These are phyloP conservation scores for Watsonalla cultraria DNA, from an alignment of 2,888 invertebrate genomes.

Conservation along the genomic window DNA sequence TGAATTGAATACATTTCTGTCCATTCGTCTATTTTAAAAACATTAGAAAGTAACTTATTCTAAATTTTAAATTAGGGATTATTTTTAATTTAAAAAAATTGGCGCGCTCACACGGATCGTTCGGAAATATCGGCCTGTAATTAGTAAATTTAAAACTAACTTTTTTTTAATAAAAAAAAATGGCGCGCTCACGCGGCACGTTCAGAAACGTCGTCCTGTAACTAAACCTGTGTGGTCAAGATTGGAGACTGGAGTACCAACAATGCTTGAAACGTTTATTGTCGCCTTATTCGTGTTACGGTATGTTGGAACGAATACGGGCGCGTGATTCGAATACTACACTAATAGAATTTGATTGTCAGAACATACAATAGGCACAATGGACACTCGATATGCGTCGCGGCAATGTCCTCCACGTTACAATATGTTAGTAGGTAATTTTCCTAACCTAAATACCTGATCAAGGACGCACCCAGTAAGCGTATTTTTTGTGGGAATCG, in stretches of 20 bases:
- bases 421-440: slow-evolving; percentile 54
- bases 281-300: slow-evolving; percentile 71
- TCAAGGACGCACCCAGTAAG: slow-evolving; percentile 50
- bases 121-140: slow-evolving; percentile 55
- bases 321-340: slow-evolving; percentile 63
- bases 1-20: slow-evolving; percentile 35
- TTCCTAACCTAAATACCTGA: slow-evolving; percentile 65
- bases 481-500: slow-evolving; percentile 42
- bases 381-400: slow-evolving; percentile 59
- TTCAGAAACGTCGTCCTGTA: slow-evolving; percentile 55
- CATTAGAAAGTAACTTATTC: slow-evolving; percentile 43
- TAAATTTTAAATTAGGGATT: neutral
- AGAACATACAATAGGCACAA: slow-evolving; percentile 59
- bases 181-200: slow-evolving; percentile 11
- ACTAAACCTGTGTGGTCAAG: slow-evolving; percentile 44
- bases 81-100: neutral
- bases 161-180: neutral
- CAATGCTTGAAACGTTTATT: slow-evolving; percentile 39
- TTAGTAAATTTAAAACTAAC: slow-evolving; percentile 10
- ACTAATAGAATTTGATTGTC: slow-evolving; percentile 52
- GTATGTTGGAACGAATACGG: slow-evolving; percentile 75
- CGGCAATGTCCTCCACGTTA: slow-evolving; percentile 45
- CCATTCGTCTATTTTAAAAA: slow-evolving; percentile 27
- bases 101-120: slow-evolving; percentile 12
- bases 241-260: slow-evolving; percentile 18